Conservation (phyloP, 1,140 invertebrate species). For the Pseudomyrmex gracilis region DNA sequence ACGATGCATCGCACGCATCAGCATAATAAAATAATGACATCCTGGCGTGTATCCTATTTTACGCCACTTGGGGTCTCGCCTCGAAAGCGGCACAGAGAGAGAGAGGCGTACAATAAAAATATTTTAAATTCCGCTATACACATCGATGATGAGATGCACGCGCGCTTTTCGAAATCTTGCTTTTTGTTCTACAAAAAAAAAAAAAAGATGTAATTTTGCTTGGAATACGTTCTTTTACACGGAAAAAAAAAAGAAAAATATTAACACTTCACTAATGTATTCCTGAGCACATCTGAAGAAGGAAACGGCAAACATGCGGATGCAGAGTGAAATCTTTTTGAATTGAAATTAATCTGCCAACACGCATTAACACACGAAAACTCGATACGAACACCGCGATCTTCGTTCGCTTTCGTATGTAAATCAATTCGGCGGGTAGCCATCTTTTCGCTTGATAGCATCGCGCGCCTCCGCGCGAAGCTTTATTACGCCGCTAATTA, state of each 20-base stretch:
- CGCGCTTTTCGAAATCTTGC: neutral
- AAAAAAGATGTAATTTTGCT: too few species aligned
- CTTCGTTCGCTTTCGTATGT: slow-evolving; percentile 51
- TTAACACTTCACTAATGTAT: too few species aligned
- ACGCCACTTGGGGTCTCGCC: too few species aligned
- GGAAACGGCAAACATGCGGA: neutral
- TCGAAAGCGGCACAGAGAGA: too few species aligned
- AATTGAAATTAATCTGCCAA: slow-evolving; percentile 23
- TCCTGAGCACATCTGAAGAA: too few species aligned
- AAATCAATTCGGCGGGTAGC: slow-evolving; percentile 52
- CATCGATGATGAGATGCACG: neutral
- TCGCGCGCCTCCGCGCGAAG: slow-evolving; percentile 42
- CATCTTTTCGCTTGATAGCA: slow-evolving; percentile 57
- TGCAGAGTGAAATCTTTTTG: neutral
- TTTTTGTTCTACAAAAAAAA: too few species aligned
- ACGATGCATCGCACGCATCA: neutral
- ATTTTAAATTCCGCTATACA: neutral
- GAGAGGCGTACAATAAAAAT: too few species aligned
- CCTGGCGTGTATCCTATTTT: neutral
- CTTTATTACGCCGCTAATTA: slow-evolving; percentile 59
- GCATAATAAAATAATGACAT: slow-evolving; percentile 40
- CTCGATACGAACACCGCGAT: slow-evolving; percentile 18
- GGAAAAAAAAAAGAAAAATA: too few species aligned
- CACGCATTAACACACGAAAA: neutral
- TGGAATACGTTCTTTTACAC: too few species aligned